Base-by-base conservation (phyloP, 2,888 invertebrate species). In the Ecliptopera silaceata region DNA sequence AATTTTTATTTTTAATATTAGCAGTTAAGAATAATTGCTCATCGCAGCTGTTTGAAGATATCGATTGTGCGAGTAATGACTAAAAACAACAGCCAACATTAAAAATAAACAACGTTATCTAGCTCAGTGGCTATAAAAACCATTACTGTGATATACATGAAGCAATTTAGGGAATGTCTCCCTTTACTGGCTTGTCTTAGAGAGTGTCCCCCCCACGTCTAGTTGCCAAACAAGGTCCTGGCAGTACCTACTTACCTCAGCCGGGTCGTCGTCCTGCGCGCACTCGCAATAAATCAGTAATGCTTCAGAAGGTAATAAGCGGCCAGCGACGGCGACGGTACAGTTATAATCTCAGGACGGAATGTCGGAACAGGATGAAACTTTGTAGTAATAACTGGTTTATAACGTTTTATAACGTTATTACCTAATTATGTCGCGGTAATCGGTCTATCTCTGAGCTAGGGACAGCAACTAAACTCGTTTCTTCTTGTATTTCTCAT, bases 201-300 rank as follows among this genome's bases (percentile, higher is more conserved):
- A 65, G 68, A 74, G 72, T 75, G 74, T 76, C 72, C 70, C 70
- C n/a, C 68, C 68, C 57, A 66, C 73, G 72, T 66, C 72, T 68
- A 70, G 72, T 77, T 75, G 67, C 68, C 68, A 66, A 70, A 72
- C 69, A 63, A 65, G 72, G 68, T 61, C 63, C 61, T 61, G 69
- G 60, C 68, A 70, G 71, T 61, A 71, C 8, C 8, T 26, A 26
- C 4, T 26, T 8, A n/a, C 72, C 70, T 69, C 70, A 63, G 59
- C 20, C 42, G 68, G 80, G 76, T 79, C 79, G 74, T 63, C 70
- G 78, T 74, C 73, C 75, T 74, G 56, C 69, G 68, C 66, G 65
- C 69, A 70, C 71, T 71, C 66, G 69, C 75, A 78, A 80, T 79
- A 79, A 81, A 80, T 79, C 79, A 77, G 65, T 48, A 59, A 64